Percentiles rank a stretch among this genome's conserved stretches.
Conservation (phyloP, 2,888 invertebrate species). For the Altica lythri region DNA sequence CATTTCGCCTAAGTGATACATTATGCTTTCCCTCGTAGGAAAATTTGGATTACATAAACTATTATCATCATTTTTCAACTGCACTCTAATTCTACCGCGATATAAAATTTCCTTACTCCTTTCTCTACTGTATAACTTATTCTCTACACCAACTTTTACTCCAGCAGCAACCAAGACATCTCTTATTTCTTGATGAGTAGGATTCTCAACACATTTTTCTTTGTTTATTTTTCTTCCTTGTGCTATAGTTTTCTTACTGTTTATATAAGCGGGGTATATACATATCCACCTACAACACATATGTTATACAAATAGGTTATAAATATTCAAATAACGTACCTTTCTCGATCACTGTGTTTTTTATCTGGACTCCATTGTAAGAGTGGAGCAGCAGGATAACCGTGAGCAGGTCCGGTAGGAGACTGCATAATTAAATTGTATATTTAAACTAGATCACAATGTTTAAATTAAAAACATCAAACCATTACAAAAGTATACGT, state of each 20-base stretch:
- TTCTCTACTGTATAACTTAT: constrained; percentile 90
- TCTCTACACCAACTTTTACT: constrained; percentile 85
- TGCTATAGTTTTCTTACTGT: constrained; percentile 87
- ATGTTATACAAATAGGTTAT: constrained; percentile 5
- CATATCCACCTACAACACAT: constrained; percentile 81
- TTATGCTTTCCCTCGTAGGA: constrained; percentile 75
- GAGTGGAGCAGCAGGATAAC: constrained; percentile 29
- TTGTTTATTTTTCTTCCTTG: constrained; percentile 87
- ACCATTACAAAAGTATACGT: no score
- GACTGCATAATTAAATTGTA: no score
- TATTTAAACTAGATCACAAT: no score
- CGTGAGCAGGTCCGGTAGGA: constrained; percentile 24
- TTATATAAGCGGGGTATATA: constrained; percentile 95
- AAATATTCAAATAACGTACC: constrained; percentile 57
- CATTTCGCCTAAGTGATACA: constrained; percentile 77
- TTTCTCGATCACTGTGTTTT: constrained; percentile 78
- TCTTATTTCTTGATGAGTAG: constrained; percentile 91
- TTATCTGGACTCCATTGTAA: constrained; percentile 71
- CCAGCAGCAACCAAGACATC: constrained; percentile 88
- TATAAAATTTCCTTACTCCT: constrained; percentile 84
- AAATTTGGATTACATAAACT: constrained; percentile 72
- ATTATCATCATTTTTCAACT: constrained; percentile 90
- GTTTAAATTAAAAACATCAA: no score
- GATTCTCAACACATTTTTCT: constrained; percentile 89
- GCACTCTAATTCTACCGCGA: constrained; percentile 89